Evolutionary conservation across 2,888 invertebrate species (phyloP).

Genomic region (Trachelus troglodyta): DNA sequence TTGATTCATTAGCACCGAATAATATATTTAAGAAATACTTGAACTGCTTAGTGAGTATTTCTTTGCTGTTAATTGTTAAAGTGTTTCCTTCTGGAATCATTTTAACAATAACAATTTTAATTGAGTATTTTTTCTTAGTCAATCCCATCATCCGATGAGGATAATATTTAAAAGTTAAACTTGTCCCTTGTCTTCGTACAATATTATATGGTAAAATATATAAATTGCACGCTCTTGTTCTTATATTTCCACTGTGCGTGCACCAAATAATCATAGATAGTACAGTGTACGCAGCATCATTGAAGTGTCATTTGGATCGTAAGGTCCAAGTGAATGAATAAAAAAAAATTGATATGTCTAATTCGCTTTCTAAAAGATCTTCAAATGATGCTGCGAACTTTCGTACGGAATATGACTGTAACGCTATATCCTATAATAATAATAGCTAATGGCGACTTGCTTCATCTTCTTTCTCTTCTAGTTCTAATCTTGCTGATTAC

Average conservation of each 20-base stretch:
- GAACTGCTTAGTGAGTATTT: background rate
- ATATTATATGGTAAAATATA: background rate
- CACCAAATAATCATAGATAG: background rate
- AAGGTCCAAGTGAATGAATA: background rate
- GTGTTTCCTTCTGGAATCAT: background rate
- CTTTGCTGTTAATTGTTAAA: background rate
- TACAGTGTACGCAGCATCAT: background rate
- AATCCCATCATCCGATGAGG: background rate
- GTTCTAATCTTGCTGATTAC: background rate
- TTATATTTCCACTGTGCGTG: background rate
- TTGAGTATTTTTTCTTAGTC: slow-evolving; percentile 9
- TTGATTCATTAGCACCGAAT: background rate
- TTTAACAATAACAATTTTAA: background rate
- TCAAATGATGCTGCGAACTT: background rate
- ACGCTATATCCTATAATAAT: background rate
- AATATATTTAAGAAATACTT: background rate
- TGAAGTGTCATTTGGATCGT: background rate
- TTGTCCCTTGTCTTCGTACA: background rate
- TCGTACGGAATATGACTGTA: background rate
- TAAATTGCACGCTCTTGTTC: background rate
- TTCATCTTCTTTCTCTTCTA: background rate
- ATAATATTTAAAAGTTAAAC: background rate
- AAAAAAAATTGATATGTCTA: background rate
- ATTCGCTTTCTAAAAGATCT: background rate
- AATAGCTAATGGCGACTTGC: background rate